Evolutionary conservation across 2,888 invertebrate genomes (phyloP).

Genomic region (Arge pagana): DNA sequence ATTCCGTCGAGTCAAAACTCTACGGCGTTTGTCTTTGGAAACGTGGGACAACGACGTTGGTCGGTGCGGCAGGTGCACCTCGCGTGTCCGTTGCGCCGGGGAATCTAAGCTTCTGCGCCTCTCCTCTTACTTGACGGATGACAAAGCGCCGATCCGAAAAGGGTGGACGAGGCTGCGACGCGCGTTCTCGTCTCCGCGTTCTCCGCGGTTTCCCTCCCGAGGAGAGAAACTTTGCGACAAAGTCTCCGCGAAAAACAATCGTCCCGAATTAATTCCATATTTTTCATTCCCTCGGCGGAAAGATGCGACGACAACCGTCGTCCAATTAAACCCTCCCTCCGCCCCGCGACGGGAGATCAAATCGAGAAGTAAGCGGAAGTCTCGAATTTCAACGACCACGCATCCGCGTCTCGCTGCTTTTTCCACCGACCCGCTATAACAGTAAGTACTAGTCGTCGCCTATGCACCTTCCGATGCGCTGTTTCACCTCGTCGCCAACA

Average conservation of each 20-base stretch:
- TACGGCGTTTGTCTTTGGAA: slow-evolving; percentile 45
- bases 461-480: no score
- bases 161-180: slow-evolving; percentile 47
- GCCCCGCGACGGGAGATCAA: background rate
- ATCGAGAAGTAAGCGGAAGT: slow-evolving; percentile 20
- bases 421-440: no score
- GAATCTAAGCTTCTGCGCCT: slow-evolving; percentile 17
- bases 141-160: slow-evolving; percentile 54
- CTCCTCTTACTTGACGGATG: slow-evolving; percentile 44
- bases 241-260: no score
- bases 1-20: slow-evolving; percentile 37
- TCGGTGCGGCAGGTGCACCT: slow-evolving; percentile 46
- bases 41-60: no score
- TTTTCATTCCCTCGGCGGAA: no score
- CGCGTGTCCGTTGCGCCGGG: slow-evolving; percentile 36
- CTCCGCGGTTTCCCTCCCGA: no score
- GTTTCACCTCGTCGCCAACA: no score
- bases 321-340: slow-evolving; percentile 3
- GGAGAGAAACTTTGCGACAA: no score
- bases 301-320: background rate
- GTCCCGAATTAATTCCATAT: no score
- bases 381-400: slow-evolving; percentile 14
- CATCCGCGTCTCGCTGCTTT: slow-evolving; percentile 8
- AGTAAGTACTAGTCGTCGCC: no score
- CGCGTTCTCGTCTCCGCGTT: no score